A percentile compares a stretch with the other conserved stretches of the same genome.
phyloP scores from a whole-genome alignment of 2,113 vertebrate genomes.

The Stigmatopora nigra region DNA sequence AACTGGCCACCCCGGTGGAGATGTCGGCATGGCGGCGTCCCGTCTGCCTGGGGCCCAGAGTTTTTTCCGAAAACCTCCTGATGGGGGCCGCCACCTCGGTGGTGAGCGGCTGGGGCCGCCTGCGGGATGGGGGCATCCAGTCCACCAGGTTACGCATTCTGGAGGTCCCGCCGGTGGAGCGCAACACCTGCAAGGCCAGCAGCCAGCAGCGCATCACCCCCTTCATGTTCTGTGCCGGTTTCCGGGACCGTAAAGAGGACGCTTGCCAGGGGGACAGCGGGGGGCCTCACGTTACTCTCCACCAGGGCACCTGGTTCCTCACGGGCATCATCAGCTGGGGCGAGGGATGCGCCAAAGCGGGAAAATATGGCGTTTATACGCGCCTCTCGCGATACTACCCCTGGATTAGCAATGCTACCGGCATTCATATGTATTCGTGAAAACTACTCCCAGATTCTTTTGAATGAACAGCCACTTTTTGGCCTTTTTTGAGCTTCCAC shows the following conservation, averaged over 20 bases:
- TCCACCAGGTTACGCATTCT: conserved; percentile 76
- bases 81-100: conserved; percentile 51
- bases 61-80: conserved; percentile 78
- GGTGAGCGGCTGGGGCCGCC: conserved; percentile 85
- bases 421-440: conserved; percentile 16
- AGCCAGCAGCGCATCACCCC: conserved; percentile 68
- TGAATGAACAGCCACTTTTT: neutral
- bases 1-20: conserved; percentile 66
- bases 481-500: neutral
- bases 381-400: conserved; percentile 73
- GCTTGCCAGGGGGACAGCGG: conserved; percentile 91
- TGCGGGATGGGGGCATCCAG: conserved; percentile 48
- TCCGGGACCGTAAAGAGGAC: conserved; percentile 58
- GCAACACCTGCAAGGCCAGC: conserved; percentile 74
- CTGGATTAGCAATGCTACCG: conserved; percentile 77
- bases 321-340: conserved; percentile 96
- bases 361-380: conserved; percentile 91
- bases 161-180: conserved; percentile 77
- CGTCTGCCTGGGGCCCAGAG: conserved; percentile 79
- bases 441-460: neutral
- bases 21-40: conserved; percentile 73
- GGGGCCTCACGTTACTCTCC: conserved; percentile 77
- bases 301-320: conserved; percentile 80
- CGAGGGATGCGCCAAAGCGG: conserved; percentile 80
- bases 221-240: conserved; percentile 93